Evolutionary conservation across 2,113 vertebrate species (phyloP).

Genomic region (Rostratula benghalensis): DNA sequence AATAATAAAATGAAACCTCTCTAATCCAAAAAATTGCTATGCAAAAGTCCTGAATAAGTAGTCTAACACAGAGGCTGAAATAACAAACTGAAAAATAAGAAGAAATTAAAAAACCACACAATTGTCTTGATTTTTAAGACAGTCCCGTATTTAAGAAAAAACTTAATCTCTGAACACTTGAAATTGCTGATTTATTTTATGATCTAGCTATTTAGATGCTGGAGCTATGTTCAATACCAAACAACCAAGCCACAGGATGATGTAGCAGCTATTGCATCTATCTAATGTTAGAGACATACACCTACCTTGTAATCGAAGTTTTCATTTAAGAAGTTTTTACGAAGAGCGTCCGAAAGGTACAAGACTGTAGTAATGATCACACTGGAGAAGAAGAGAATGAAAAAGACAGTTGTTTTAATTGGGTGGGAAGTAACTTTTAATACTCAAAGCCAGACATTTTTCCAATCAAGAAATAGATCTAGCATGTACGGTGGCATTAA

Average conservation of each 20-base stretch:
- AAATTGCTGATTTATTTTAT: neutral
- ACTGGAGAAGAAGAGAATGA: constrained; percentile 73
- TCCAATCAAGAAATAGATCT: neutral
- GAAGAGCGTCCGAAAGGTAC: constrained; percentile 96
- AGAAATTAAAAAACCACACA: neutral
- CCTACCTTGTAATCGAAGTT: constrained; percentile 90
- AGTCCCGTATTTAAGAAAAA: neutral
- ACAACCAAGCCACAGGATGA: neutral
- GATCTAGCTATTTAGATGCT: neutral
- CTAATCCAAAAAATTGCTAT: neutral
- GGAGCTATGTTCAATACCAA: too few species aligned
- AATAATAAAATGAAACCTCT: neutral
- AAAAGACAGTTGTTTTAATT: constrained; percentile 23
- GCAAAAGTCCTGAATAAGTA: neutral
- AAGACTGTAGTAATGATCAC: constrained; percentile 98
- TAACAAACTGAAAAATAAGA: neutral
- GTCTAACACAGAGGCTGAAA: neutral
- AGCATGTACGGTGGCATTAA: neutral
- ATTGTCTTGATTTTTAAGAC: neutral
- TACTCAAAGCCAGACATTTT: neutral
- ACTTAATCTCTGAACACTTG: neutral
- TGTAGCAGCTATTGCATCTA: neutral
- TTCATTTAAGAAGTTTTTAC: constrained; percentile 96
- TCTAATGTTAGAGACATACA: neutral
- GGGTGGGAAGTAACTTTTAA: neutral